A percentile compares a stretch with the other conserved stretches of the same genome.
phyloP scores from a whole-genome alignment of 2,113 vertebrate genomes.

The Phyllostomus hastatus region DNA sequence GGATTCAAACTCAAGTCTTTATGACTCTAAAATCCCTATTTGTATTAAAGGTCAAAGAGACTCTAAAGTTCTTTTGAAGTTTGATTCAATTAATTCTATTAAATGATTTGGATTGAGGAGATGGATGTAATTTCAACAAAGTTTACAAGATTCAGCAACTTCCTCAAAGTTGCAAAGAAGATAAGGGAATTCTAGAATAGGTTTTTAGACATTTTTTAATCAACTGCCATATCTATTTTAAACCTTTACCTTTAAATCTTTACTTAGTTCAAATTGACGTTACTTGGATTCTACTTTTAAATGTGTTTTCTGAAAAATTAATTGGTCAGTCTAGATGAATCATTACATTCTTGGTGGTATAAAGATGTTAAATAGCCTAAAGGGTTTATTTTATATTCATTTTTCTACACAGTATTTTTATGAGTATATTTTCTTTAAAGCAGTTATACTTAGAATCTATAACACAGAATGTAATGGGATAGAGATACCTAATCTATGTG shows the following conservation, averaged over 20 bases:
- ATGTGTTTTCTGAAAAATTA: constrained; percentile 13
- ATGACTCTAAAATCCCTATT: neutral
- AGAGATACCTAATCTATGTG: neutral
- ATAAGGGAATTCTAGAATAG: neutral
- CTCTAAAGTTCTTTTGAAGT: neutral
- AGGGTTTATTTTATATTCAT: neutral
- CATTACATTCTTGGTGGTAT: constrained; percentile 5
- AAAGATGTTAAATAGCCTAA: constrained; percentile 3
- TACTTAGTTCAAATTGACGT: neutral
- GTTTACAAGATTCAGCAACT: neutral
- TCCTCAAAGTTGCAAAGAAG: neutral
- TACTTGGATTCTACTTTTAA: neutral
- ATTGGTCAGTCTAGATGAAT: neutral
- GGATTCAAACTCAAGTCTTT: constrained; percentile 4
- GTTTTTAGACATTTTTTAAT: neutral
- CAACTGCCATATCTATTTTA: neutral
- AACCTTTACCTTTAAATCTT: constrained; percentile 34
- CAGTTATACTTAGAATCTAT: constrained; percentile 22
- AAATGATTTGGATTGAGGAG: neutral
- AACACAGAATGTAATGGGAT: neutral
- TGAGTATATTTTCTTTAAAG: constrained; percentile 9
- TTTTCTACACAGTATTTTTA: constrained; percentile 26
- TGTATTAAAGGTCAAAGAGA: neutral
- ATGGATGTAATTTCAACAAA: neutral
- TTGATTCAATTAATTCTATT: constrained; percentile 44